Base-by-base conservation (phyloP, 2,888 invertebrate species). In the Drosophila dives region DNA sequence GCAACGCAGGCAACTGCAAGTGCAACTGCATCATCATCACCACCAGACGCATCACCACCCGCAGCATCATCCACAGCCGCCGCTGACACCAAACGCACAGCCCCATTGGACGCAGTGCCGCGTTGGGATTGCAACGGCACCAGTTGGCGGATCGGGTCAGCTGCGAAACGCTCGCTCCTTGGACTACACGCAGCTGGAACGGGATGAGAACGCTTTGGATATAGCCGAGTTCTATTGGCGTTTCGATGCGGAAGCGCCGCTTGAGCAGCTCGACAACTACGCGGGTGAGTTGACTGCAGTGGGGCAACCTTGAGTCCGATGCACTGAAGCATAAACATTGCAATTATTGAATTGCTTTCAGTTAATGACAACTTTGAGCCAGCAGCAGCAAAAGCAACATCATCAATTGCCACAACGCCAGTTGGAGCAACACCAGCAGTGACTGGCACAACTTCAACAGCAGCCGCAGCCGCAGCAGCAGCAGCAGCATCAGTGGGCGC, bases 201-300 rank as follows among this genome's bases (percentile, higher is more conserved):
- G 90, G 70, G 91, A 91, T 64, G 91, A 93, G 77, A 90, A 92
- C 61, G 89, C 89, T 58, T 80, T 89, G 58, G 92, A 92, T 64
- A 92, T 93, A 58, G 92, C 92, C 60, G 93, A 93, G 79, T 93
- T 90, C 78, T 92, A 92, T 78, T 92, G 92, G 90, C 92, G 86
- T 33, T 91, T 92, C 71, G 92, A 92, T 85, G 92, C 92, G 60
- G 92, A 92, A 75, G 89, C 83, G 29, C 73, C 85, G 72, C 75
- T 78, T 56, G 80, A 85, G 62, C 82, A 81, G 69, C 23, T 79
- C 81, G 81, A 83, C 11, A 71, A 68, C 58, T 83, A 83, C 58
- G 64, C 75, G 64, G 82, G 86, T 86, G 65, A 86, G 83, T 75
- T 29, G 33, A 11, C 34, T 10, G 11, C n/a, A 1, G 29, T 6